phyloP scores from a whole-genome alignment of 2,888 invertebrate species.

The Furcula furcula region DNA sequence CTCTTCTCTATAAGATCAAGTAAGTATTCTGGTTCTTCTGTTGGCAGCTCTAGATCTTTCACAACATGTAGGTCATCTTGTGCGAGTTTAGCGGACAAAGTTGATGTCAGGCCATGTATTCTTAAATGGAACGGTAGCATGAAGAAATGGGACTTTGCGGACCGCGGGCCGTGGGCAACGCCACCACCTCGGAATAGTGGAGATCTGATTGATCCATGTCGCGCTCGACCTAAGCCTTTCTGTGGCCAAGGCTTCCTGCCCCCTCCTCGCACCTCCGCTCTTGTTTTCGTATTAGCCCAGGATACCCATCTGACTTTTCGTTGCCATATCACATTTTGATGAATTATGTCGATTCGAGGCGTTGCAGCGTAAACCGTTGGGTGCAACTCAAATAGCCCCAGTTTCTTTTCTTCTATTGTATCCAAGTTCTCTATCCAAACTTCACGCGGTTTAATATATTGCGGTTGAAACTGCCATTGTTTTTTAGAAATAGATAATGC shows the following conservation, averaged over 20 bases:
- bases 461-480: conserved; percentile 73
- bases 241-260: conserved; percentile 98
- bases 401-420: conserved; percentile 86
- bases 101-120: conserved; percentile 90
- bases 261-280: conserved; percentile 94
- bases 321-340: conserved; percentile 94
- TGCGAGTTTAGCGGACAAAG: conserved; percentile 94
- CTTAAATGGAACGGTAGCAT: conserved; percentile 93
- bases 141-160: conserved; percentile 94
- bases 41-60: conserved; percentile 91
- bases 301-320: conserved; percentile 89
- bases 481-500: conserved; percentile 57
- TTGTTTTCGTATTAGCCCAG: conserved; percentile 88
- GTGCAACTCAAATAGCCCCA: conserved; percentile 94
- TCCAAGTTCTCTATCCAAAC: conserved; percentile 94
- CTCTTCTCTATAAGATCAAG: conserved; percentile 90
- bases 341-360: conserved; percentile 93
- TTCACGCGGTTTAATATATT: conserved; percentile 85
- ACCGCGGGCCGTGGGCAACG: conserved; percentile 93
- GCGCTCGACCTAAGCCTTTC: conserved; percentile 94
- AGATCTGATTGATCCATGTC: conserved; percentile 96
- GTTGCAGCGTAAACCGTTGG: conserved; percentile 91
- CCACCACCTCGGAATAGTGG: conserved; percentile 94
- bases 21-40: conserved; percentile 89
- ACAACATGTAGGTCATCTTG: conserved; percentile 98